Base-by-base conservation (phyloP, 2,113 vertebrate species). In the Protomyctophum bolini region DNA sequence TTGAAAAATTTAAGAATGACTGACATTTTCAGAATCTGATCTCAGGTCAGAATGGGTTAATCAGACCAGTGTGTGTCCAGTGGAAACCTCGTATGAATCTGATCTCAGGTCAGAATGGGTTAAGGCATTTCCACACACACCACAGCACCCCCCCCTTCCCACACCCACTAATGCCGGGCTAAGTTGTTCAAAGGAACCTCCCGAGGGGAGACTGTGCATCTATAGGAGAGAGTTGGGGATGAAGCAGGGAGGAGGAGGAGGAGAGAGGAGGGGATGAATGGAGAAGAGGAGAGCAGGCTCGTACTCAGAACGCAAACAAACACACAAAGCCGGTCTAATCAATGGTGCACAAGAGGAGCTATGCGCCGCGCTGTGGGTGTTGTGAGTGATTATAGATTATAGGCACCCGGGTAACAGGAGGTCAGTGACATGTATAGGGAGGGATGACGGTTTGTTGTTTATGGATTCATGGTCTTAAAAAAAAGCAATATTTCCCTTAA, bases 91-190 rank as follows among this genome's bases (percentile, higher is more conserved):
- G n/a, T n/a, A n/a, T n/a, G n/a, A n/a, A n/a, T n/a, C n/a, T n/a
- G n/a, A n/a, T n/a, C n/a, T n/a, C n/a, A n/a, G n/a, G n/a, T n/a
- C n/a, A n/a, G n/a, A n/a, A n/a, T n/a, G n/a, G n/a, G n/a, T n/a
- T n/a, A n/a, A n/a, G 77, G 77, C 82, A 28, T 76, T 88, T 81
- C 76, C 67, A 71, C 76, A 47, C 72, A 82, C 86, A 81, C 83
- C 58, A 71, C 74, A 77, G 80, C 79, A 52, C 76, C 59, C 65
- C 72, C 71, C 3, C 33, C 33, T n/a, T n/a, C 33, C 33, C 1
- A 41, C 62, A 52, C 70, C 79, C 83, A 85, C 83, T 92, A 92
- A 91, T 88, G 85, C 84, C 81, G 70, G 77, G 83, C 81, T 88
- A 88, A 87, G 78, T 85, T 85, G 81, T 87, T 86, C 76, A 89